Evolutionary conservation across 2,888 invertebrate genomes (phyloP).

Genomic region (Lingula anatina): DNA sequence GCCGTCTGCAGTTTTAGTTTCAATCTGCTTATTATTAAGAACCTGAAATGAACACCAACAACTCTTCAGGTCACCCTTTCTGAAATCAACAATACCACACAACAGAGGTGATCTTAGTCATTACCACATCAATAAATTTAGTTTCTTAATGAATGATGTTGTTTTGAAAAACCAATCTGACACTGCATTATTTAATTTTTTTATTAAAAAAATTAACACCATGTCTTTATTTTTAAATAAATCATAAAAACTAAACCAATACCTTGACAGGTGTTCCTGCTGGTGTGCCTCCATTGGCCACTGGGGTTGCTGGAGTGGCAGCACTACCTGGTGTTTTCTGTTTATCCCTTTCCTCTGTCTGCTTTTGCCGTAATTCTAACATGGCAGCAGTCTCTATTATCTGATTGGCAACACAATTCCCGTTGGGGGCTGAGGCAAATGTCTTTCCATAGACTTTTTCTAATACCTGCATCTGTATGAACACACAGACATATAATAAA

Average conservation of each 20-base stretch:
- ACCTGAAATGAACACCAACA: too few relatives aligned
- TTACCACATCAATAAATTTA: too few relatives aligned
- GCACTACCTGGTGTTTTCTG: constrained; percentile 60
- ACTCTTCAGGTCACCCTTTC: too few relatives aligned
- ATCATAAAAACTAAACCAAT: too few relatives aligned
- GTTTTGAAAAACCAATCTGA: too few relatives aligned
- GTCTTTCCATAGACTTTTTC: constrained; percentile 86
- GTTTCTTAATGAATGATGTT: too few relatives aligned
- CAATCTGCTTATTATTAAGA: constrained; percentile 88
- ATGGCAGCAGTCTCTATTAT: constrained; percentile 67
- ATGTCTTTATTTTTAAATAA: too few relatives aligned
- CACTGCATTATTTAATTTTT: too few relatives aligned
- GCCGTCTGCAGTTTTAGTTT: constrained; percentile 89
- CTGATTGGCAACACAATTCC: constrained; percentile 24
- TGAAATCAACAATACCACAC: too few relatives aligned
- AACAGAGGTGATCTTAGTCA: too few relatives aligned
- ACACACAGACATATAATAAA: not conserved
- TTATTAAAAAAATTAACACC: too few relatives aligned
- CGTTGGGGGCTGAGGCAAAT: constrained; percentile 41
- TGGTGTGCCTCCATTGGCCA: constrained; percentile 23
- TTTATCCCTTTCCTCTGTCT: constrained; percentile 16
- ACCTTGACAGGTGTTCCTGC: too few relatives aligned
- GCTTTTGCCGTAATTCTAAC: constrained; percentile 54
- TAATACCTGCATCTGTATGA: constrained; percentile 67
- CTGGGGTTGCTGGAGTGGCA: constrained; percentile 6